Percentiles rank a stretch among this genome's conserved stretches.
phyloP scores from a whole-genome alignment of 2,888 invertebrate genomes.

The Matsumyia berberina region DNA sequence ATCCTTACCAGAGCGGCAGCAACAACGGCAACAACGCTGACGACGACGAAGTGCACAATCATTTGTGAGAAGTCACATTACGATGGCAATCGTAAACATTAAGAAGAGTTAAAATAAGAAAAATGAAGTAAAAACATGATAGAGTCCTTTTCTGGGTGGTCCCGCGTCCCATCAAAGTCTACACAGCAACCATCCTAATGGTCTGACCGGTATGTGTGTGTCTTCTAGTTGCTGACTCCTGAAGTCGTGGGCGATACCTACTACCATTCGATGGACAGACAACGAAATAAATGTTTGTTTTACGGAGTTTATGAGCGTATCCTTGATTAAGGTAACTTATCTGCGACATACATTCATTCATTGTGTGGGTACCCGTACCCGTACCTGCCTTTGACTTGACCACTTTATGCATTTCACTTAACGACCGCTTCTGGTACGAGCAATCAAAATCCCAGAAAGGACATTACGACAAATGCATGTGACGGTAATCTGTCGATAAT shows the following conservation, averaged over 20 bases:
- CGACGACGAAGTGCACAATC: constrained; percentile 73
- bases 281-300: constrained; percentile 67
- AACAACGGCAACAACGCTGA: constrained; percentile 43
- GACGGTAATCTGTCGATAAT: constrained; percentile 75
- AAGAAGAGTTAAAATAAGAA: constrained; percentile 73
- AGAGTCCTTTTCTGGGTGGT: constrained; percentile 75
- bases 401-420: constrained; percentile 74
- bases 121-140: constrained; percentile 74
- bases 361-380: background rate
- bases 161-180: constrained; percentile 52
- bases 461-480: constrained; percentile 72
- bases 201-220: constrained; percentile 27
- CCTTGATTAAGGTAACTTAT: constrained; percentile 76
- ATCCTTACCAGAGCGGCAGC: constrained; percentile 44
- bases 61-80: constrained; percentile 75
- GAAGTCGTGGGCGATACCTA: constrained; percentile 39
- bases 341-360: constrained; percentile 52
- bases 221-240: constrained; percentile 9
- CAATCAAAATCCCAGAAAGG: constrained; percentile 65
- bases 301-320: constrained; percentile 63
- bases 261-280: constrained; percentile 54
- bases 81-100: constrained; percentile 75
- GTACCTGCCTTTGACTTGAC: constrained; percentile 30
- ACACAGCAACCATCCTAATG: constrained; percentile 48
- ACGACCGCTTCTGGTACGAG: constrained; percentile 62